Evolutionary conservation across 2,113 vertebrate genomes (phyloP), one percentile per base, ranked within the genome.

Genomic region (Phaetusa simplex): DNA sequence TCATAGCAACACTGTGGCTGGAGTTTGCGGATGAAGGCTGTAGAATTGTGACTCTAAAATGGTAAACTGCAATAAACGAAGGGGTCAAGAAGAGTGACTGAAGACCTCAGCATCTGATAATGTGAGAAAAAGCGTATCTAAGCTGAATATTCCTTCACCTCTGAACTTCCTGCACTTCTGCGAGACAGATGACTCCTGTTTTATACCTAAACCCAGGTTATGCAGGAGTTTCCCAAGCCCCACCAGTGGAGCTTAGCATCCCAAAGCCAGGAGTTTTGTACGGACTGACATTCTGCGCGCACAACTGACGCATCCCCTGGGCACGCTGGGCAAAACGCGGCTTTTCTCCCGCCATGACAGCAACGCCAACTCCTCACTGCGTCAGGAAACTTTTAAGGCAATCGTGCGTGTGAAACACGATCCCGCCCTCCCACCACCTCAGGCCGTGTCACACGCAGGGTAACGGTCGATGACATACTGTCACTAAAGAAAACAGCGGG

Each of bases 11-110:
- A 1, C 21, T 29, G 14, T 4, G 29, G 11, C 1, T 53, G 50
- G 20, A 32, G 16, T 8, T 27, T 65, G 14, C 1, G 0, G n/a
- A 19, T 22, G 21, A 47, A 40, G 55, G n/a, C 11, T 2, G 0
- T 10, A 17, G 29, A 9, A 45, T 36, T 23, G 9, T 4, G 22
- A 23, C 23, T 52, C 56, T 9, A 42, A 20, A 56, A 42, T 2
- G 2, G 2, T 10, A 42, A 22, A 2, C 0, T 38, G 14, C 32
- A 38, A 18, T 5, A 30, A 67, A 38, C 19, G 2, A 29, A 72
- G 42, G 43, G 18, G 21, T 40, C 26, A 12, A 15, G 11, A 29
- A 42, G 30, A 67, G 10, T 19, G 43, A 85, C 12, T 34, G 34
- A 65, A 62, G 50, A 24, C 27, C 21, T 36, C 22, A 32, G 15